Percentiles rank a stretch among this genome's conserved stretches.
Evolutionary conservation across 1,140 invertebrate species (phyloP).

Genomic region (Hycleus phaleratus): DNA sequence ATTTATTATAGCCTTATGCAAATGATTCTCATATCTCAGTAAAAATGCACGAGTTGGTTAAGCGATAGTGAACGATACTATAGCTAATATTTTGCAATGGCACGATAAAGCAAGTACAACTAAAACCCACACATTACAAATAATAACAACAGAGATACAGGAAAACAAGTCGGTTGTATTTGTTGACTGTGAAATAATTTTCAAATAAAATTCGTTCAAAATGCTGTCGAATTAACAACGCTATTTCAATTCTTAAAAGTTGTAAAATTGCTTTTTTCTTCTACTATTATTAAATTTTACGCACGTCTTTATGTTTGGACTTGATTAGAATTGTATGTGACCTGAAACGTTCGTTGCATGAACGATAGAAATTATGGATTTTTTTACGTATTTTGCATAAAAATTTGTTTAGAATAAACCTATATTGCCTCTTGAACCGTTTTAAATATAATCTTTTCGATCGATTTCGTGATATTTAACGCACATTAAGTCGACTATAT

Average conservation of each 20-base stretch:
- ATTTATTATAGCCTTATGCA: conserved; percentile 35
- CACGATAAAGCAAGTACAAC: conserved; percentile 27
- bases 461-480: conserved; percentile 9
- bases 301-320: too few species aligned
- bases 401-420: conserved; percentile 13
- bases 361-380: conserved; percentile 19
- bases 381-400: conserved; percentile 16
- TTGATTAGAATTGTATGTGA: neutral
- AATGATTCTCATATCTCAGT: conserved; percentile 26
- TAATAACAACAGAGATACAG: neutral
- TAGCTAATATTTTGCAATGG: conserved; percentile 20
- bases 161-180: too few species aligned
- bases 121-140: conserved; percentile 18
- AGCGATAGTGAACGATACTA: conserved; percentile 21
- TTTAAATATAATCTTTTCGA: conserved; percentile 12
- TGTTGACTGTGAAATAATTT: too few species aligned
- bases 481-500: neutral
- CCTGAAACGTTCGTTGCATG: conserved; percentile 17
- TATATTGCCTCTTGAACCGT: conserved; percentile 10
- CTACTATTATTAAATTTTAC: too few species aligned
- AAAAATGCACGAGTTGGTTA: conserved; percentile 29
- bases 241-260: too few species aligned
- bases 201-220: too few species aligned
- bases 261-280: too few species aligned
- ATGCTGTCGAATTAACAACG: too few species aligned